These are phyloP conservation scores for Diarsia dahlii DNA, from an alignment of 2,888 invertebrate genomes.

Conservation along the genomic window DNA sequence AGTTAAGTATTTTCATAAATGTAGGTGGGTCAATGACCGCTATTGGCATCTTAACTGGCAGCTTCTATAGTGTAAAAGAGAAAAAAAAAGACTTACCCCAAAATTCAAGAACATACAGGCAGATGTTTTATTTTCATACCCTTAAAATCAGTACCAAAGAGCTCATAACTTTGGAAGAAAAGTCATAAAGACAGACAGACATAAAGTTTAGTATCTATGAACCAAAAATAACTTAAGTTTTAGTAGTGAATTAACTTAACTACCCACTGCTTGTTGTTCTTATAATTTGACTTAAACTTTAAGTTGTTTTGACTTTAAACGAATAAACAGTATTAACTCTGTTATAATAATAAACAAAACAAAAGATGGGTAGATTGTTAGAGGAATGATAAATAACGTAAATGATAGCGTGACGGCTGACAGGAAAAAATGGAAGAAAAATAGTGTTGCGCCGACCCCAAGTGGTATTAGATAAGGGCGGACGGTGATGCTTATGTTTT, in stretches of 20 bases:
- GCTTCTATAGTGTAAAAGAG: too few relatives aligned
- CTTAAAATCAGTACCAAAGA: conserved; percentile 11
- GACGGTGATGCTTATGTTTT: background rate
- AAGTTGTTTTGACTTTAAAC: conserved; percentile 15
- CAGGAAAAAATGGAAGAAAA: background rate
- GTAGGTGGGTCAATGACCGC: too few relatives aligned
- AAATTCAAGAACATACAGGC: background rate
- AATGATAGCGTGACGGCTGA: background rate
- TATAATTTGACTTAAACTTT: conserved; percentile 29
- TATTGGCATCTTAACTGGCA: too few relatives aligned
- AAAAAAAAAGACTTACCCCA: background rate
- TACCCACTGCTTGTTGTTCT: conserved; percentile 2
- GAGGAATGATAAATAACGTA: background rate
- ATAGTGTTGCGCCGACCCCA: background rate
- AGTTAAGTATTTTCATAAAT: too few relatives aligned
- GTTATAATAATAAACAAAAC: background rate
- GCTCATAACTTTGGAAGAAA: conserved; percentile 10
- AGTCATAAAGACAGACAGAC: conserved; percentile 5
- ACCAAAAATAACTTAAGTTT: conserved; percentile 17
- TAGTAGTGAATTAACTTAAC: conserved; percentile 16
- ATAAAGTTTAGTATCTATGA: conserved; percentile 41
- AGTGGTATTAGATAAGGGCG: background rate
- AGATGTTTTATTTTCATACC: background rate
- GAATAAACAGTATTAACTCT: background rate
- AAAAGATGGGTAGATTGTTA: background rate